Evolutionary conservation across 2,888 invertebrate genomes (phyloP).

Genomic region (Calliopum simillimum): DNA sequence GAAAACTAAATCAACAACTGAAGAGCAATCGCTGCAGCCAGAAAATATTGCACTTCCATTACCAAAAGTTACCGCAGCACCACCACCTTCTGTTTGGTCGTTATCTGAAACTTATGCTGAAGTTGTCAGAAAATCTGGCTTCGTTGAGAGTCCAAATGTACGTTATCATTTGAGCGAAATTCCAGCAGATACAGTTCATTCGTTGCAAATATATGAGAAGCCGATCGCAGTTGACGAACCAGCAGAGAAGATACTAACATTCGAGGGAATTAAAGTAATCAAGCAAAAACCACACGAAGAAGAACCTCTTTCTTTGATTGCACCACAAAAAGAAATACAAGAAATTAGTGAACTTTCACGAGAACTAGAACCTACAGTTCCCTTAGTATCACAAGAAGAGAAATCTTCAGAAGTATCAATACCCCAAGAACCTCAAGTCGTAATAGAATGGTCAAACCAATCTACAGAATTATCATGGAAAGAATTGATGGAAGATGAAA

Average conservation of each 20-base stretch:
- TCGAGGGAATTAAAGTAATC: neutral
- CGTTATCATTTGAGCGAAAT: constrained; percentile 46
- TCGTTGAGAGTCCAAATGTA: constrained; percentile 50
- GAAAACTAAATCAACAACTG: constrained; percentile 10
- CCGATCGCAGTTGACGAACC: neutral
- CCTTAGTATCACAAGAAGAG: neutral
- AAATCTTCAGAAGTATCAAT: neutral
- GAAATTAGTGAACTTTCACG: neutral
- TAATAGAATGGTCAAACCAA: constrained; percentile 35
- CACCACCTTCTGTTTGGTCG: constrained; percentile 55
- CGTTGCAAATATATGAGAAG: no score
- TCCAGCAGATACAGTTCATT: neutral
- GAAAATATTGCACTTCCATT: constrained; percentile 5
- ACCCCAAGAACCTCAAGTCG: constrained; percentile 21
- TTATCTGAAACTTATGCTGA: constrained; percentile 63
- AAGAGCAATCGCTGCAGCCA: neutral
- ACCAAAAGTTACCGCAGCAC: constrained; percentile 32
- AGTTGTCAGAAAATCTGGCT: constrained; percentile 61
- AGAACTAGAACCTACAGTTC: neutral
- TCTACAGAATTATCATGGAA: constrained; percentile 51
- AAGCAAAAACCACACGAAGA: neutral
- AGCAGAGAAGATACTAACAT: neutral
- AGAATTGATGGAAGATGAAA: constrained; percentile 57
- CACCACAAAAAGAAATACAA: neutral
- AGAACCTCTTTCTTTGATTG: neutral